Evolutionary conservation across 2,888 invertebrate genomes (phyloP), one percentile per base, ranked within the genome.

Genomic region (Xestia xanthographa): DNA sequence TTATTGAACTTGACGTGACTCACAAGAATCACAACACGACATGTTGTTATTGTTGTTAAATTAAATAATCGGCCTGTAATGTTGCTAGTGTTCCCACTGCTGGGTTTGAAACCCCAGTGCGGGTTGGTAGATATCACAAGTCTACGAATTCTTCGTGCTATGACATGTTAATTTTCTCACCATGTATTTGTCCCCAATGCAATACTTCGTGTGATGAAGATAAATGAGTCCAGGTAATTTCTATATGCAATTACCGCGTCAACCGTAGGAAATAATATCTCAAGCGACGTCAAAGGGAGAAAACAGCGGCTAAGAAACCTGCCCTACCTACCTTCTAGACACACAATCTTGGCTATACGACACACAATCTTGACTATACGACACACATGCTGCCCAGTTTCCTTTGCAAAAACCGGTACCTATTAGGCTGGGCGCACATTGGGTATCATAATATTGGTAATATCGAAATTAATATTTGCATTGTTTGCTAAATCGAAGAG

Each of bases 351-450:
- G 14, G 43, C 48, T 41, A 43, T 48, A 22, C 9, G n/a, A 50
- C 56, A 20, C 41, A 17, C 22, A 26, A 48, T 41, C 75, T 80
- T 58, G 14, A 50, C 48, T 41, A 43, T 48, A 22, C 9, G n/a
- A 50, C 56, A 20, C 34, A 17, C 14, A 41, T 41, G 41, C 75
- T 56, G 26, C 0, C 34, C 63, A 63, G 63, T 75, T 77, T 80
- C 45, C 63, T 22, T 75, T 45, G 48, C 75, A 22, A 22, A 14
- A 74, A 77, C 81, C 48, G n/a, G 77, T 81, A n/a, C n/a, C n/a
- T n/a, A 53, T 77, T 14, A 77, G 45, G n/a, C 45, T n/a, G n/a
- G 14, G n/a, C 43, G 14, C 45, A 45, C 17, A 48, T 26, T 9
- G 12, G 4, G 9, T 41, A 14, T n/a, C 4, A 53, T 53, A n/a